Evolutionary conservation across 2,888 invertebrate species (phyloP), one percentile per base, ranked within the genome.

Genomic region (Adelognathus sp.): DNA sequence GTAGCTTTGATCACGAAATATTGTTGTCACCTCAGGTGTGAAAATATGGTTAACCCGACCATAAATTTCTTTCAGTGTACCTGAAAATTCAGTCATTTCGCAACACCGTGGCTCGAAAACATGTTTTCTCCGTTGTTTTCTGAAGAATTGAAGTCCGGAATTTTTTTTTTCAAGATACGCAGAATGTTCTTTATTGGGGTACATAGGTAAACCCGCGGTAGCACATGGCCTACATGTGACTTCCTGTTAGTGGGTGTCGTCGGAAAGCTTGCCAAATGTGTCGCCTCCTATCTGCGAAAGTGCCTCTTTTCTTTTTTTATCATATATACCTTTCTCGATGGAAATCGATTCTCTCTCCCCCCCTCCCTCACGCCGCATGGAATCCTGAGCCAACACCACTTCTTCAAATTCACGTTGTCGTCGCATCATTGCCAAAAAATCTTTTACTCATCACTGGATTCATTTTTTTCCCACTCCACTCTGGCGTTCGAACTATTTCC

Each of bases 151-250:
- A 9, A 56, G 69, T 36, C 63, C 46, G 24, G 61, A 67, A 9
- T 72, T 72, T 33, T 64, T 44, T 36, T 21, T 63, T 9, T 18
- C 39, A 39, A 50, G 72, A 44, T 44, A 24, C 61, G 27, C n/a
- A 27, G 7, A 6, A n/a, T 33, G 14, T 33, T 39, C 64, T 76
- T 56, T 66, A 60, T 60, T 50, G 56, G 56, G 7, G 50, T 64
- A 60, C 46, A 50, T 50, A 67, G 52, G 21, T 50, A 39, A 14
- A 3, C 21, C 16, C n/a, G 4, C 11, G 29, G 41, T 16, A 36
- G 69, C 77, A 74, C 74, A 74, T 74, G 77, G 74, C 74, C 78
- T 78, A 74, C 74, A 78, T 78, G 77, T 52, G 76, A 27, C 39
- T 9, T 21, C 11, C 21, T n/a, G 63, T 41, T 24, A 7, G 7